Evolutionary conservation across 2,888 invertebrate genomes (phyloP).

Genomic region (Ariolimax columbianus): DNA sequence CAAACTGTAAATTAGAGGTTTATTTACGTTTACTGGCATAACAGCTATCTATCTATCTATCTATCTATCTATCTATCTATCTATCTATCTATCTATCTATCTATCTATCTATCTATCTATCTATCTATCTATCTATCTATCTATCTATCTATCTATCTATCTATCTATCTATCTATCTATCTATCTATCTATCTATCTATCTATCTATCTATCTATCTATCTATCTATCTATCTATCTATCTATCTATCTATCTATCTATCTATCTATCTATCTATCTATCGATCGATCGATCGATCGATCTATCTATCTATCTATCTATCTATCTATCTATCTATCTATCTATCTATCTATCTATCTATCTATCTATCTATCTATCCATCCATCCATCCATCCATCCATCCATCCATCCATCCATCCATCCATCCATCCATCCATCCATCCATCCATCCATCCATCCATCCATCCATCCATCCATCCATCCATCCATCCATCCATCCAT

Average conservation of each 20-base stretch:
- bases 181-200: neutral
- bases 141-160: neutral
- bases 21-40: too few relatives aligned
- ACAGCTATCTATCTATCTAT: neutral
- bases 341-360: conserved; percentile 3
- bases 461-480: neutral
- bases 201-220: neutral
- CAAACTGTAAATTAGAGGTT: too few relatives aligned
- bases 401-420: neutral
- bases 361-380: neutral
- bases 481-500: neutral
- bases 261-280: neutral
- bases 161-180: neutral
- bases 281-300: neutral
- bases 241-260: neutral
- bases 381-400: neutral
- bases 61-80: neutral
- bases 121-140: neutral
- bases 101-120: neutral
- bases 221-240: neutral
- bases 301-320: neutral
- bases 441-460: neutral
- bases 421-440: neutral
- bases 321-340: conserved; percentile 4
- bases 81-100: neutral